phyloP scores from a whole-genome alignment of 2,888 invertebrate genomes.

The Acheta domesticus region DNA sequence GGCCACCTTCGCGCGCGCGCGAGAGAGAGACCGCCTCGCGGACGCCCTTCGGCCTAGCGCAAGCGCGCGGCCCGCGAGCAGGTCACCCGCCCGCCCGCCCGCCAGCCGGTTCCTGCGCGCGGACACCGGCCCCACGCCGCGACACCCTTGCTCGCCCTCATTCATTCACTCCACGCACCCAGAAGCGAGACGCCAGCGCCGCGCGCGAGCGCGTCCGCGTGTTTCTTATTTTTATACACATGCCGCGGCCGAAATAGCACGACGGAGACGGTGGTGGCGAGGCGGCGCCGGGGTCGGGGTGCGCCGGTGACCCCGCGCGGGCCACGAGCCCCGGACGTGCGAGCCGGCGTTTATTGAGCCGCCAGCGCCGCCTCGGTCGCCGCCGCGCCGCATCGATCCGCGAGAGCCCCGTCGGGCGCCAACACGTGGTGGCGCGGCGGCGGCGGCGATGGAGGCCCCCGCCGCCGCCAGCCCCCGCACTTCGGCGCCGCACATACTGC shows the following conservation, averaged over 20 bases:
- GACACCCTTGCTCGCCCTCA: not conserved
- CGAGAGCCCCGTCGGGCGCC: not conserved
- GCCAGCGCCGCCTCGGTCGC: not conserved
- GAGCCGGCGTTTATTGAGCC: too few species aligned
- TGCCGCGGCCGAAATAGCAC: not conserved
- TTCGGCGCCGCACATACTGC: not conserved
- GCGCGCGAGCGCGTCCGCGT: not conserved
- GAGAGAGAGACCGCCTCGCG: not conserved
- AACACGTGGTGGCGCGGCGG: not conserved
- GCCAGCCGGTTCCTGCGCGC: not conserved
- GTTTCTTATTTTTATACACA: slow-evolving; percentile 18
- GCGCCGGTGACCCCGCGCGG: too few species aligned
- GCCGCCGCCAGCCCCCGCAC: not conserved
- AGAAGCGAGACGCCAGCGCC: not conserved
- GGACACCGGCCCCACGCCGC: not conserved
- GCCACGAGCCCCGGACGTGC: too few species aligned
- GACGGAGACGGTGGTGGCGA: not conserved
- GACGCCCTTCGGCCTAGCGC: not conserved
- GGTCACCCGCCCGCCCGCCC: not conserved
- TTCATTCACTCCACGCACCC: not conserved
- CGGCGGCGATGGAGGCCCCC: not conserved
- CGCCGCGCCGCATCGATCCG: not conserved
- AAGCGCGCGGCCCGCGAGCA: not conserved
- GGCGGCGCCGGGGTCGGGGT: not conserved
- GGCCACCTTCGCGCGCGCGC: too few species aligned